Evolutionary conservation across 2,888 invertebrate genomes (phyloP).

Genomic region (Lordiphosa fenestrarum): DNA sequence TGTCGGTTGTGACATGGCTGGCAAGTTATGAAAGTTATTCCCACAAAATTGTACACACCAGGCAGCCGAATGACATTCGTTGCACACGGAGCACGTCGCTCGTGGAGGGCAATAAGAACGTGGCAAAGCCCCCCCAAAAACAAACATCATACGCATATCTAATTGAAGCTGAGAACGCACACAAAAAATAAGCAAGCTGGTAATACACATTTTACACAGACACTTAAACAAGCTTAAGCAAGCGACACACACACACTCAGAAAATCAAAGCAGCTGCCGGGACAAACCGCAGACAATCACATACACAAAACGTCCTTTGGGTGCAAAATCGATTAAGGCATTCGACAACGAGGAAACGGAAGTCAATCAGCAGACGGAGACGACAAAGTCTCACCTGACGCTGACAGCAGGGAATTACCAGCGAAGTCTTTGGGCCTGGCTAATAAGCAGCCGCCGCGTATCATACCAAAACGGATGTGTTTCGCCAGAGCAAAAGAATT

Average conservation of each 20-base stretch:
- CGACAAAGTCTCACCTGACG: conserved; percentile 45
- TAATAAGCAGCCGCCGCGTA: conserved; percentile 33
- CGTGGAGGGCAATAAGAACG: conserved; percentile 61
- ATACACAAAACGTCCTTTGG: conserved; percentile 74
- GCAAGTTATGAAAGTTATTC: conserved; percentile 72
- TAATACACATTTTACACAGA: conserved; percentile 38
- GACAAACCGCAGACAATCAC: conserved; percentile 41
- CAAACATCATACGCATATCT: conserved; percentile 64
- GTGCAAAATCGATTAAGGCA: conserved; percentile 77
- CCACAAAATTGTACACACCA: conserved; percentile 10
- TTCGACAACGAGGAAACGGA: conserved; percentile 57
- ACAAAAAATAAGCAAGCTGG: conserved; percentile 13
- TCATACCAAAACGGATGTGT: conserved; percentile 67
- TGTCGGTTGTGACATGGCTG: conserved; percentile 12
- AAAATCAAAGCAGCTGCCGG: conserved; percentile 17
- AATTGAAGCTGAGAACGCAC: conserved; percentile 57
- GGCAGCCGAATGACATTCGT: conserved; percentile 29
- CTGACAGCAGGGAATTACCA: conserved; percentile 63
- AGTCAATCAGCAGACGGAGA: conserved; percentile 72
- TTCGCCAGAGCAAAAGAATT: conserved; percentile 72
- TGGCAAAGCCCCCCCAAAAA: conserved; percentile 40
- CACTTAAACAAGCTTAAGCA: conserved; percentile 36
- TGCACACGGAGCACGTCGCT: conserved; percentile 58
- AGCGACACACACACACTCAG: conserved; percentile 57
- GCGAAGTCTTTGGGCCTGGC: neutral